Evolutionary conservation across 1,140 invertebrate genomes (phyloP).

Genomic region (Brachionus angularis): DNA sequence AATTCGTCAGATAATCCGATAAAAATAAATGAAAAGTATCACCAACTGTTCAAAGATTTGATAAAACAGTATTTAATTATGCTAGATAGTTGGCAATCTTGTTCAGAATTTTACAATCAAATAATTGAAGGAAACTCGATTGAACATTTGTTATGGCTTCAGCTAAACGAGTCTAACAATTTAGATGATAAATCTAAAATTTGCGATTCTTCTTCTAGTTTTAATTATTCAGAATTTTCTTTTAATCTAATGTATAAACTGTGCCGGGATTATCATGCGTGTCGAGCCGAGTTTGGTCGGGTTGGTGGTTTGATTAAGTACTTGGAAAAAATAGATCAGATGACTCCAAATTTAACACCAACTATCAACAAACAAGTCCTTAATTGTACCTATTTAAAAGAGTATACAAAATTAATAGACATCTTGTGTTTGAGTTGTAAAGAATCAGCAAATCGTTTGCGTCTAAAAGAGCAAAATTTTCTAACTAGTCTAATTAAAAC

Average conservation of each 20-base stretch:
- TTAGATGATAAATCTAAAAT: background rate
- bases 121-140: constrained; percentile 33
- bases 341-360: background rate
- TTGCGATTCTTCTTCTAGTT: background rate
- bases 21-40: constrained; percentile 7
- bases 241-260: constrained; percentile 29
- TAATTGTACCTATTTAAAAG: constrained; percentile 27
- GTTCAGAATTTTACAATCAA: constrained; percentile 41
- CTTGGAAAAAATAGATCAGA: background rate
- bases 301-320: constrained; percentile 17
- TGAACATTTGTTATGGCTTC: constrained; percentile 39
- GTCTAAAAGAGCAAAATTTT: constrained; percentile 8
- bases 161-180: background rate
- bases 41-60: constrained; percentile 25
- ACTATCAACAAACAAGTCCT: constrained; percentile 5
- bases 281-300: constrained; percentile 40
- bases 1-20: background rate
- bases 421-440: constrained; percentile 22
- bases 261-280: constrained; percentile 28
- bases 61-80: constrained; percentile 29
- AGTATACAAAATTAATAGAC: constrained; percentile 31
- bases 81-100: constrained; percentile 16
- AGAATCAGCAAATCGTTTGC: constrained; percentile 6
- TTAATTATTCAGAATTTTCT: constrained; percentile 25
- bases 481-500: constrained; percentile 5